These are phyloP conservation scores for Meiosimyza decipiens DNA, from an alignment of 2,888 invertebrate species.

Conservation along the genomic window DNA sequence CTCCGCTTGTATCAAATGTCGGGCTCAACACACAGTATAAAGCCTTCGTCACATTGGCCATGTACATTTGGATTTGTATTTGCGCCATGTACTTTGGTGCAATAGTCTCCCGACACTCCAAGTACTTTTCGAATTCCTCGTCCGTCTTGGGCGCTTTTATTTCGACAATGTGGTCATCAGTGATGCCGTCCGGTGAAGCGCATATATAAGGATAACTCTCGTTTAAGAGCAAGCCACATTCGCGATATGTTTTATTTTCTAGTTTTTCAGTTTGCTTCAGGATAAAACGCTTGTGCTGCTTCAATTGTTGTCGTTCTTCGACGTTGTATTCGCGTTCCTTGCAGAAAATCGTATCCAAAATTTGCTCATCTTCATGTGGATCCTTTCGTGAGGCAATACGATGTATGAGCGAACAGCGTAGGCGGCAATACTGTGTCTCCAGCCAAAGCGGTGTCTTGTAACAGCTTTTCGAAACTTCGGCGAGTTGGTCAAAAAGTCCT, in stretches of 20 bases:
- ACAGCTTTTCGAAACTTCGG: conserved; percentile 56
- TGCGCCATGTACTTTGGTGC: conserved; percentile 66
- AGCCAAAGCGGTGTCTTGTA: conserved; percentile 64
- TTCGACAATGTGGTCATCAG: conserved; percentile 66
- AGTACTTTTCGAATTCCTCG: conserved; percentile 66
- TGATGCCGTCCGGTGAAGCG: conserved; percentile 64
- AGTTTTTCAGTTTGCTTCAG: conserved; percentile 65
- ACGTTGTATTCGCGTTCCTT: conserved; percentile 60
- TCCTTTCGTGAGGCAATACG: conserved; percentile 60
- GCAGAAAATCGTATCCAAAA: conserved; percentile 61
- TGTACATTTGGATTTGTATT: conserved; percentile 66
- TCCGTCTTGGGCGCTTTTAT: conserved; percentile 66
- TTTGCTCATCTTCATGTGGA: conserved; percentile 58
- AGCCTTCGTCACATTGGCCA: conserved; percentile 65
- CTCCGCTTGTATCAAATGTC: conserved; percentile 64
- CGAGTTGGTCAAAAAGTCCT: conserved; percentile 59
- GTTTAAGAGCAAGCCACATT: conserved; percentile 61
- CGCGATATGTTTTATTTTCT: conserved; percentile 63
- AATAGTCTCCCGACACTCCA: conserved; percentile 63
- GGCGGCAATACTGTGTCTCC: conserved; percentile 63
- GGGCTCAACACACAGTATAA: conserved; percentile 65
- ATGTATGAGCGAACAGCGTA: conserved; percentile 64
- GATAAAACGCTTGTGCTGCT: conserved; percentile 65
- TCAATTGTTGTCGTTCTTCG: conserved; percentile 60
- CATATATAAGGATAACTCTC: conserved; percentile 63